These are phyloP conservation scores for Drosophila saltans DNA, from an alignment of 1,140 invertebrate genomes.

Conservation along the genomic window DNA sequence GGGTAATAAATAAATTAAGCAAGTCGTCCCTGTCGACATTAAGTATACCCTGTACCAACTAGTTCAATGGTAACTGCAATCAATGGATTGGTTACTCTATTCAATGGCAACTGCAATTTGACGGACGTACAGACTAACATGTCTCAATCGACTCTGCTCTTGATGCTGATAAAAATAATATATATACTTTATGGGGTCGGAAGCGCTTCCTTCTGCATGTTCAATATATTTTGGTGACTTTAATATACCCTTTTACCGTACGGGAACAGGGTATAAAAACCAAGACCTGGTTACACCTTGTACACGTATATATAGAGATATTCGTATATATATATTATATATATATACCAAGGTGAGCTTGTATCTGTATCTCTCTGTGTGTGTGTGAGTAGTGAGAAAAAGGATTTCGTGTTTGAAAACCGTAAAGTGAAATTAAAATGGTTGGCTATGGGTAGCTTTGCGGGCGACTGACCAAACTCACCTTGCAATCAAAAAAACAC, in stretches of 20 bases:
- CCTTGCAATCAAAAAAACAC: conserved; percentile 18
- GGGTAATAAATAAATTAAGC: background rate
- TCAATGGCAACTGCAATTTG: no score
- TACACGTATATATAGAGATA: background rate
- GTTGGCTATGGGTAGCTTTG: conserved; percentile 51
- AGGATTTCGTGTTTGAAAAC: conserved; percentile 79
- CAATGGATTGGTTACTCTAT: no score
- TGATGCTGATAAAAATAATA: no score
- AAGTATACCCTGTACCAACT: no score
- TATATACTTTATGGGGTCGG: no score
- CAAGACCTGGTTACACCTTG: conserved; percentile 1
- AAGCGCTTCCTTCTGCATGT: no score
- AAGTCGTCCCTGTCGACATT: no score
- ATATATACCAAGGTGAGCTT: background rate
- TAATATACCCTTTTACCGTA: no score
- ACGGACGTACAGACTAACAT: no score
- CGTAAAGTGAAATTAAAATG: conserved; percentile 81
- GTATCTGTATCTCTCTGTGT: conserved; percentile 7
- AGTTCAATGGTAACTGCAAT: no score
- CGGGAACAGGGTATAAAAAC: background rate
- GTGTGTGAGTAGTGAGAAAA: conserved; percentile 50
- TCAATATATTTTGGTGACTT: no score
- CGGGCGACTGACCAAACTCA: conserved; percentile 53
- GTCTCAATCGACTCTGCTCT: no score
- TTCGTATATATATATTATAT: background rate